Conservation (phyloP, 2,888 invertebrate species). For the Stenolophus ochropezus region DNA sequence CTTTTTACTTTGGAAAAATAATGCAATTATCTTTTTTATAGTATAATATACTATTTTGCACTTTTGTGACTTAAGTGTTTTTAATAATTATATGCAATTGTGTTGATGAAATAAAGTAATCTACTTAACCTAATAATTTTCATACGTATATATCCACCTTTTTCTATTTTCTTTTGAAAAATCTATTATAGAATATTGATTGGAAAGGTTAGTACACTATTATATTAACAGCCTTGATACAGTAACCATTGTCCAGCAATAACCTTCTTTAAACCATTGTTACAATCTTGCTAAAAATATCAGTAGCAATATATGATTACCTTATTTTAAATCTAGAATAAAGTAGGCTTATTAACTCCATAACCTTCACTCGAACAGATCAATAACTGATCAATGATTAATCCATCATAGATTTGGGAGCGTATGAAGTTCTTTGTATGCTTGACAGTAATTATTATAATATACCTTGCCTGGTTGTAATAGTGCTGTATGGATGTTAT, state of each 20-base stretch:
- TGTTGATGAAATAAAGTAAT: too few relatives aligned
- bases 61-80: too few relatives aligned
- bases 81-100: too few relatives aligned
- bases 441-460: constrained; percentile 54
- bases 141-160: not conserved
- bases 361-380: constrained; percentile 1
- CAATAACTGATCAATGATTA: constrained; percentile 35
- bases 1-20: too few relatives aligned
- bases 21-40: too few relatives aligned
- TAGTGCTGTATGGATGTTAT: not conserved
- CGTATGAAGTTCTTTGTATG: constrained; percentile 44
- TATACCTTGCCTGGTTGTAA: constrained; percentile 13
- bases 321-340: not conserved
- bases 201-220: not conserved
- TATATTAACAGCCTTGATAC: not conserved
- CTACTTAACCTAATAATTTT: not conserved
- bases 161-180: not conserved
- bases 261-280: not conserved
- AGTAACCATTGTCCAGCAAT: not conserved
- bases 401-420: constrained; percentile 34
- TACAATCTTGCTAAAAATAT: not conserved
- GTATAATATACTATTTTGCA: too few relatives aligned
- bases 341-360: not conserved
- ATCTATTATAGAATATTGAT: not conserved
- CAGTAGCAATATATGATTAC: constrained; percentile 7